These are phyloP conservation scores for Hipparchia sbordonii DNA, from an alignment of 2,888 invertebrate genomes.

Conservation along the genomic window DNA sequence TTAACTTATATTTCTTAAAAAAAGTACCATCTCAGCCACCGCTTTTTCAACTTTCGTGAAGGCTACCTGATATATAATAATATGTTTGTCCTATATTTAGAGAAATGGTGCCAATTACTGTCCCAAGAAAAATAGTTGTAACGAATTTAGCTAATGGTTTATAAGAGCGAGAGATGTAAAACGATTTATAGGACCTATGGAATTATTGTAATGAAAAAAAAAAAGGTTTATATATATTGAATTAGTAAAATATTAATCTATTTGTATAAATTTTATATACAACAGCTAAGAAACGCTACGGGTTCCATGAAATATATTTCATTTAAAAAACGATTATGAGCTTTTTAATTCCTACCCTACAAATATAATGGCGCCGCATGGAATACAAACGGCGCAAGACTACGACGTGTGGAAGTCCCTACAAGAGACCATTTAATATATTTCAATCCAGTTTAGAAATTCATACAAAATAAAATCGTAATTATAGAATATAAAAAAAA, in stretches of 20 bases:
- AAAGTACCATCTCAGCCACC: neutral
- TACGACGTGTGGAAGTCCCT: too few species aligned
- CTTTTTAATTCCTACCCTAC: constrained; percentile 43
- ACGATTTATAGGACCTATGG: constrained; percentile 63
- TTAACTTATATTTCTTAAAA: neutral
- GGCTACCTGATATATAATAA: neutral
- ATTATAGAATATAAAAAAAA: neutral
- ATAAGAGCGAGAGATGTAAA: constrained; percentile 49
- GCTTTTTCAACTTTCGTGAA: constrained; percentile 8
- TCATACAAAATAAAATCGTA: too few species aligned
- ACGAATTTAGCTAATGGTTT: constrained; percentile 53
- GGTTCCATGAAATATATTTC: constrained; percentile 81
- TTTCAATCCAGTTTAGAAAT: too few species aligned
- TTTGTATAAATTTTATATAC: constrained; percentile 76
- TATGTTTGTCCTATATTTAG: constrained; percentile 41
- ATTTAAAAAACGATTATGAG: constrained; percentile 64
- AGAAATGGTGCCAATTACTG: constrained; percentile 70
- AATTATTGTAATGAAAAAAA: constrained; percentile 49
- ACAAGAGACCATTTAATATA: neutral
- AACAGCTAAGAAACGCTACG: constrained; percentile 82
- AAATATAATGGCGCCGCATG: neutral
- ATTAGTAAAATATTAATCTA: constrained; percentile 66
- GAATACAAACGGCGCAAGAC: neutral
- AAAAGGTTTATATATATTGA: constrained; percentile 43
- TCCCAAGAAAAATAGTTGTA: constrained; percentile 60